Evolutionary conservation across 1,140 invertebrate genomes (phyloP).

Genomic region (Tenebrio molitor): DNA sequence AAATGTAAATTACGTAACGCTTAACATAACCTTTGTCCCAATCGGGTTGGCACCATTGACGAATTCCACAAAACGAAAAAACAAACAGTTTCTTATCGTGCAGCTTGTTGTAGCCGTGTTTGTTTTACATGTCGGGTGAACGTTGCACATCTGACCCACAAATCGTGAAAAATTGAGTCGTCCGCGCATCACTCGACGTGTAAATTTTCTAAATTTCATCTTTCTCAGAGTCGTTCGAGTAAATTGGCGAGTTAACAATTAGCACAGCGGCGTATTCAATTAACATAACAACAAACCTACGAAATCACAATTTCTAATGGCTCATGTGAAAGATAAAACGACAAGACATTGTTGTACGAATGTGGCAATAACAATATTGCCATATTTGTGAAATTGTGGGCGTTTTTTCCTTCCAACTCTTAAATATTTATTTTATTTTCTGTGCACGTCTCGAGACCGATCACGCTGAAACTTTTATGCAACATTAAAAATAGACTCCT

Average conservation of each 20-base stretch:
- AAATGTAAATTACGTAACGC: too few species aligned
- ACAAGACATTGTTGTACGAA: conserved; percentile 11
- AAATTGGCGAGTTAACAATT: neutral
- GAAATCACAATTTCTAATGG: conserved; percentile 11
- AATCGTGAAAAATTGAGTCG: too few species aligned
- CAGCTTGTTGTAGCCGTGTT: too few species aligned
- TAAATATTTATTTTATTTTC: conserved; percentile 38
- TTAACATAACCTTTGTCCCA: too few species aligned
- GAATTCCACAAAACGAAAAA: too few species aligned
- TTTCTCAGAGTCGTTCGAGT: too few species aligned
- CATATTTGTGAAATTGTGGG: conserved; percentile 31
- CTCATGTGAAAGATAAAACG: conserved; percentile 17
- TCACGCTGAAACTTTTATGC: neutral
- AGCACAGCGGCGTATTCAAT: neutral
- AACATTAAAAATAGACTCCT: conserved; percentile 26
- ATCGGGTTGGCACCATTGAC: too few species aligned
- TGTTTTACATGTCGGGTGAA: too few species aligned
- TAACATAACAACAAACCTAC: conserved; percentile 20
- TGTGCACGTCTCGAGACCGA: neutral
- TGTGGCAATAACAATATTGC: conserved; percentile 30
- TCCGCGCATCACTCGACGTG: too few species aligned
- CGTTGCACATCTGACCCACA: too few species aligned
- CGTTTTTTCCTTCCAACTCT: conserved; percentile 12
- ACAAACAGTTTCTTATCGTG: too few species aligned
- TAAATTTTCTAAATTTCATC: too few species aligned